Evolutionary conservation across 2,113 vertebrate genomes (phyloP), one percentile per base, ranked within the genome.

Genomic region (Turdus rufiventris): DNA sequence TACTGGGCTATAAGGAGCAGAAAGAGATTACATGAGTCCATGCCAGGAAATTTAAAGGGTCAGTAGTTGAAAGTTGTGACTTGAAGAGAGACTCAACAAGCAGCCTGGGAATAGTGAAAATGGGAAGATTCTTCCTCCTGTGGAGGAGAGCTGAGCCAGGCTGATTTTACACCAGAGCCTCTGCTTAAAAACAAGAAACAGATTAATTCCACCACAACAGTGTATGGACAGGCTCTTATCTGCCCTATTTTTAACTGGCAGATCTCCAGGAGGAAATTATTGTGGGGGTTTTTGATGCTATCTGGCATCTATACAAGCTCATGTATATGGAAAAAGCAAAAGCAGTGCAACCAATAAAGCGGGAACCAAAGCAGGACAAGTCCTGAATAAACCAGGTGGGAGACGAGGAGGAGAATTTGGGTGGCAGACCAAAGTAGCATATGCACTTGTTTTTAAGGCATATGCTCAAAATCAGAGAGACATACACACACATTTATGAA

Each of bases 201-300:
- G n/a, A 88, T 85, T 86, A 66, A 80, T 88, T 92, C 60, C 65
- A 65, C 40, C 11, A 8, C 61, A 94, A 58, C 36, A 48, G 24
- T 62, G 29, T 47, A 71, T 0, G 47, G 58, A 57, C 75, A 72
- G 85, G 67, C 24, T 71, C 61, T 54, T 84, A 67, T 83, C 85
- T 14, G 18, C 38, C 20, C 42, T 83, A 23, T 61, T 88, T 74
- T 85, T 85, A 4, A 0, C 50, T 90, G 92, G 91, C 72, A 73
- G 38, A 60, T 80, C 53, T 96, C 85, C 85, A 93, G 91, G 34
- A 94, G 61, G 77, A 93, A 92, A 86, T 94, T 86, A 80, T 58
- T 84, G 85, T 67, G 48, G 36, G 25, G 43, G 71, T 94, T 28
- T 74, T 86, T 92, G 88, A 74, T 91, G 51, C 31, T 88, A 54